These are phyloP conservation scores for Lutjanus campechanus DNA, from an alignment of 2,797 vertebrate species.

Conservation along the genomic window DNA sequence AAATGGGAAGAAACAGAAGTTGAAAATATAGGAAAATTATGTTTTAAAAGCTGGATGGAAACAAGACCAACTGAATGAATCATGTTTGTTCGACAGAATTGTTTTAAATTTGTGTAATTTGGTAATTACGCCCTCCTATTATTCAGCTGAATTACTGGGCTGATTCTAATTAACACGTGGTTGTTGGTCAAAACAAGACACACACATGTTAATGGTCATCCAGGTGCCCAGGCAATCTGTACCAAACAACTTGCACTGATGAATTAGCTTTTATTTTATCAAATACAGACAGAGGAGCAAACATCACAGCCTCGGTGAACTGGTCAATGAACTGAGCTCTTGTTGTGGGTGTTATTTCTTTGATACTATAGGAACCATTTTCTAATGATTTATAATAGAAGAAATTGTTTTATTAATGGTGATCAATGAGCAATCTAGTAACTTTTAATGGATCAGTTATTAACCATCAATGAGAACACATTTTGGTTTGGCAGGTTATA, in stretches of 20 bases:
- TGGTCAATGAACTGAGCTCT: not conserved
- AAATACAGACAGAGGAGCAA: not conserved
- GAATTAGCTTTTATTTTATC: conserved; percentile 25
- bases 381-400: not conserved
- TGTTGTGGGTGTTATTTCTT: not conserved
- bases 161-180: conserved; percentile 10
- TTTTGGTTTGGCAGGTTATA: not conserved
- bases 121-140: conserved; percentile 3
- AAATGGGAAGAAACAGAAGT: not conserved
- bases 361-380: not conserved
- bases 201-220: not conserved
- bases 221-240: not conserved
- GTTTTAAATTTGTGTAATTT: conserved; percentile 7
- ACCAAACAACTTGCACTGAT: not conserved
- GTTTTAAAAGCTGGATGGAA: not conserved
- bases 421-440: not conserved
- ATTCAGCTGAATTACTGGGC: not conserved
- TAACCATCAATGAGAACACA: not conserved
- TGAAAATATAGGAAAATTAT: not conserved
- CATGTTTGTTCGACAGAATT: not conserved
- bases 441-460: not conserved
- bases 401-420: no score
- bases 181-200: not conserved
- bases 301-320: not conserved
- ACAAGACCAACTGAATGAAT: conserved; percentile 7